phyloP scores from a whole-genome alignment of 2,797 vertebrate genomes.

The Esox lucius region DNA sequence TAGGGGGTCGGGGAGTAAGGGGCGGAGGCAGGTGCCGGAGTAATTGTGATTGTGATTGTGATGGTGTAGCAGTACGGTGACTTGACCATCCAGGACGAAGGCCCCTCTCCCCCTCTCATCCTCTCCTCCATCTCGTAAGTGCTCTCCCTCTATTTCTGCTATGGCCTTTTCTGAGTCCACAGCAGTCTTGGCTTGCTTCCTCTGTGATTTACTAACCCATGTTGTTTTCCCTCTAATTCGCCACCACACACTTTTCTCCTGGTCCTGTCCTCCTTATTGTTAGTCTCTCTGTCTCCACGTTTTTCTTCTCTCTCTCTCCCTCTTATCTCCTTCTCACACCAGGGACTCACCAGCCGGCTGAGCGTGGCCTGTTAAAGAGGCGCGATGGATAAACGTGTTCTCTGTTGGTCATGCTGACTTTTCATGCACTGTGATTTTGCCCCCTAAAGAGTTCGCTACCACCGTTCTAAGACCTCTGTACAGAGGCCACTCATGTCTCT shows the following conservation, averaged over 20 bases:
- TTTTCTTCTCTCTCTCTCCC: conserved; percentile 56
- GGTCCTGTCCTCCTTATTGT: conserved; percentile 35
- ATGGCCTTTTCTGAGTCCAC: not conserved
- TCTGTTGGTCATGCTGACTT: not conserved
- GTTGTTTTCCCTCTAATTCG: conserved; percentile 5
- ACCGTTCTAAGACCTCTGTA: conserved; percentile 64
- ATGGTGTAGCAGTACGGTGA: conserved; percentile 37
- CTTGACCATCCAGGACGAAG: conserved; percentile 38
- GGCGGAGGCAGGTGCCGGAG: conserved; percentile 61
- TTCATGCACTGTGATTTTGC: conserved; percentile 10
- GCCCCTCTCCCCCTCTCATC: conserved; percentile 13
- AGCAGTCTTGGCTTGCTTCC: conserved; percentile 30
- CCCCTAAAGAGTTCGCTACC: conserved; percentile 61
- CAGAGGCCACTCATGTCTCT: conserved; percentile 57
- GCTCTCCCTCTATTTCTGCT: conserved; percentile 7
- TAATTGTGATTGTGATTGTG: conserved; percentile 53
- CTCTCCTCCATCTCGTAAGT: conserved; percentile 4
- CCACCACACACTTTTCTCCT: conserved; percentile 21
- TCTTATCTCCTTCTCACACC: conserved; percentile 57
- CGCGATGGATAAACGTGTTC: conserved; percentile 38
- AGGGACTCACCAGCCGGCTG: conserved; percentile 60
- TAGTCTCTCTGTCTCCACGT: conserved; percentile 26
- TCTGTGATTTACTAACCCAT: conserved; percentile 23
- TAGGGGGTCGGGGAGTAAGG: not conserved
- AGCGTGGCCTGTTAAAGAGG: conserved; percentile 50